A percentile compares a stretch with the other conserved stretches of the same genome.
These are phyloP conservation scores for Aethes cnicana DNA, from an alignment of 2,888 invertebrate genomes.

Conservation along the genomic window DNA sequence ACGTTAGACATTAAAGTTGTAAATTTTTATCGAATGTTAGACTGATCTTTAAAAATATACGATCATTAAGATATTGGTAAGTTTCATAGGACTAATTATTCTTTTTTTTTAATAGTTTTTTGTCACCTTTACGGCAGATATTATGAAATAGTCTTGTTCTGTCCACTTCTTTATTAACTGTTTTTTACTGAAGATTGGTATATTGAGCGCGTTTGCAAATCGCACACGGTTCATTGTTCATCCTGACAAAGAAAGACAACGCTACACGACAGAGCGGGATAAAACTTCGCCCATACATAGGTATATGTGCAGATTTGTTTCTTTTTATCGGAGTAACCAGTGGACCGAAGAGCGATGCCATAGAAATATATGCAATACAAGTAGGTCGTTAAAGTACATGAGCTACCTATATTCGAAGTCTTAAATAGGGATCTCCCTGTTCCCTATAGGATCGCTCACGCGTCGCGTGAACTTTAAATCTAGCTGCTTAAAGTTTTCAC, in stretches of 20 bases:
- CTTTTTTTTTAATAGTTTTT: slow-evolving; percentile 55
- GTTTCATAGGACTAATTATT: slow-evolving; percentile 65
- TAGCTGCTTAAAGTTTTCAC: too few relatives aligned
- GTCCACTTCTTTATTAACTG: slow-evolving; percentile 63
- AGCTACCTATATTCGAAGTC: too few relatives aligned
- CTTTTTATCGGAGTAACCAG: too few relatives aligned
- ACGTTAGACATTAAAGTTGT: slow-evolving; percentile 61
- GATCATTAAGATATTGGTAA: slow-evolving; percentile 66
- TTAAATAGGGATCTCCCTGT: too few relatives aligned
- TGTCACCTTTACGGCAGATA: slow-evolving; percentile 48
- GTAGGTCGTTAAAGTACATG: not conserved
- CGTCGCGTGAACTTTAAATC: too few relatives aligned
- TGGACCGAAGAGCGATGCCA: too few relatives aligned
- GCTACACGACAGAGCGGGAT: too few relatives aligned
- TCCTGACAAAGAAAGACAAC: too few relatives aligned
- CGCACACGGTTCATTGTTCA: too few relatives aligned
- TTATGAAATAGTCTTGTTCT: slow-evolving; percentile 58
- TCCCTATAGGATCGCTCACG: too few relatives aligned
- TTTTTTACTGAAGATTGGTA: slow-evolving; percentile 66
- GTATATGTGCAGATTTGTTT: too few relatives aligned
- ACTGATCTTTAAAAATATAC: slow-evolving; percentile 79
- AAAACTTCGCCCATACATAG: too few relatives aligned
- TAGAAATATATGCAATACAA: slow-evolving; percentile 1
- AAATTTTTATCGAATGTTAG: slow-evolving; percentile 80
- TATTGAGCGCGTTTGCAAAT: slow-evolving; percentile 17